A percentile compares a stretch with the other conserved stretches of the same genome.
These are phyloP conservation scores for Heliconius melpomene DNA, from an alignment of 1,140 invertebrate species.

Conservation along the genomic window DNA sequence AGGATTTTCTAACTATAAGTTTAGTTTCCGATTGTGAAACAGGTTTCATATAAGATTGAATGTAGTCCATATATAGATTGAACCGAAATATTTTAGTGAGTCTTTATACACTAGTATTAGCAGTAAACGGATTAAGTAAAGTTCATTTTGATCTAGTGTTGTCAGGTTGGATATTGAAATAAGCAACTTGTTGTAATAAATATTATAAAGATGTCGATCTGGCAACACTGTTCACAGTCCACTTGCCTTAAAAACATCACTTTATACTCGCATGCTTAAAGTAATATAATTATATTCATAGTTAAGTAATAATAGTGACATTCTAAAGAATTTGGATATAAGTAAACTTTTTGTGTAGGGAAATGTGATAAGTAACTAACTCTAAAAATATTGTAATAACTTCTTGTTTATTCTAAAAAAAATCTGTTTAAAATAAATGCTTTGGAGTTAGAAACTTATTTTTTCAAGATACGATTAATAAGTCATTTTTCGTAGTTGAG, in stretches of 20 bases:
- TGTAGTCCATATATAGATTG: constrained; percentile 15
- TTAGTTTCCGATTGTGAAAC: not conserved
- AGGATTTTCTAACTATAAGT: not conserved
- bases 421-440: not conserved
- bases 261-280: constrained; percentile 60
- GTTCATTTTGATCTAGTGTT: constrained; percentile 26
- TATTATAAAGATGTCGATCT: not conserved
- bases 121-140: constrained; percentile 8
- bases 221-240: constrained; percentile 10
- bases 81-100: constrained; percentile 45
- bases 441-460: constrained; percentile 14
- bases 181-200: not conserved
- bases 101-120: constrained; percentile 23
- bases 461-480: constrained; percentile 7
- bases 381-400: not conserved
- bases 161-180: not conserved
- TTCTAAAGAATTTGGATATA: constrained; percentile 16
- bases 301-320: constrained; percentile 22
- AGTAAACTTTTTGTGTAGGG: constrained; percentile 23
- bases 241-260: constrained; percentile 61
- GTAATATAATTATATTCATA: constrained; percentile 33
- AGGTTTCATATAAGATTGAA: not conserved
- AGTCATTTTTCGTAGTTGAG: constrained; percentile 4
- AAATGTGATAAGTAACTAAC: constrained; percentile 9
- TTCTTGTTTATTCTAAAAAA: not conserved